Conservation (phyloP, 1,140 invertebrate species). For the Grapholita molesta region DNA sequence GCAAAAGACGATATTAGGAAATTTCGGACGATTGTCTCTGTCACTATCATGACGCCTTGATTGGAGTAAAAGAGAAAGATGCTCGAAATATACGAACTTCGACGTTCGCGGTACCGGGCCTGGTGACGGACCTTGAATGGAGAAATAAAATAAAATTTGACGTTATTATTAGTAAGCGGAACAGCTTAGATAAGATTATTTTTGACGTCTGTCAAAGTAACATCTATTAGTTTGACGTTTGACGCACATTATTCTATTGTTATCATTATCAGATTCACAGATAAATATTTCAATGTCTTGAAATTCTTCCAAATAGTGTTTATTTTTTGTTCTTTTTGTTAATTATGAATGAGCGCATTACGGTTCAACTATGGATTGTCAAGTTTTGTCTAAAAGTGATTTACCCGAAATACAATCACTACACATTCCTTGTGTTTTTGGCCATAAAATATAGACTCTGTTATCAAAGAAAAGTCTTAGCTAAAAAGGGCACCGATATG, state of each 20-base stretch:
- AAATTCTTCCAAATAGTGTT: neutral
- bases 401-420: conserved; percentile 67
- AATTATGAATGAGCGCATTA: conserved; percentile 57
- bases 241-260: neutral
- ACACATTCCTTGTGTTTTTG: conserved; percentile 59
- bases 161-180: neutral
- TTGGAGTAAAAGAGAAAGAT: too few relatives aligned
- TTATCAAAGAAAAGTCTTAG: conserved; percentile 32
- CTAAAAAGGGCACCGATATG: conserved; percentile 35
- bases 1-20: too few relatives aligned
- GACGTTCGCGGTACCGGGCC: too few relatives aligned
- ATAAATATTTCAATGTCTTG: neutral
- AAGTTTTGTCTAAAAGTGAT: conserved; percentile 64
- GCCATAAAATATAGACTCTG: conserved; percentile 64
- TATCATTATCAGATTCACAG: neutral
- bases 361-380: conserved; percentile 57
- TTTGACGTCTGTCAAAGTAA: neutral
- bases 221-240: neutral
- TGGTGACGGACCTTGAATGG: too few relatives aligned
- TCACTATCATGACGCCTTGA: too few relatives aligned
- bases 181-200: neutral
- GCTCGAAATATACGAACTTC: too few relatives aligned
- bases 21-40: too few relatives aligned
- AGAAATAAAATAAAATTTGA: too few relatives aligned
- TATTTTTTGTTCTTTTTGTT: conserved; percentile 20